Evolutionary conservation across 2,888 invertebrate species (phyloP).

Genomic region (Tetragnatha montana): DNA sequence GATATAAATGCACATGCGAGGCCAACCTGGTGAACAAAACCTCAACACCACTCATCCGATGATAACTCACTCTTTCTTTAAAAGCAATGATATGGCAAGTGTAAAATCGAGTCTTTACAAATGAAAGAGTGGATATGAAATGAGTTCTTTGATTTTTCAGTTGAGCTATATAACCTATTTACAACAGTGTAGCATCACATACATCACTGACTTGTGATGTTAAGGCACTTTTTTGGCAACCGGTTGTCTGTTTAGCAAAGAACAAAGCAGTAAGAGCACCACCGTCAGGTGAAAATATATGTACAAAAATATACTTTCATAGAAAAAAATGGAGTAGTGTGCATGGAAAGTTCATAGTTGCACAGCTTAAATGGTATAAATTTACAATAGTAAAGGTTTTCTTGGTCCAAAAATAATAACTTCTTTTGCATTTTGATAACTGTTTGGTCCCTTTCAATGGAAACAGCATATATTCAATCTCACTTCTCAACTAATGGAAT

Average conservation of each 20-base stretch:
- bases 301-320: constrained; percentile 30
- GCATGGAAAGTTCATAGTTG: not conserved
- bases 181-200: not conserved
- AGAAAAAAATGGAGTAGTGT: not conserved
- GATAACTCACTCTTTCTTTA: not conserved
- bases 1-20: constrained; percentile 44
- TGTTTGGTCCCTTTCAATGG: not conserved
- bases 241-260: constrained; percentile 6
- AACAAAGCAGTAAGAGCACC: constrained; percentile 25
- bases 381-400: not conserved
- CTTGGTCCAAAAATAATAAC: not conserved
- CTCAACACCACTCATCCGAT: not conserved
- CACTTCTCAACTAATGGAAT: not conserved
- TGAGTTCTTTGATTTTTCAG: not conserved
- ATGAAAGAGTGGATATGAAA: not conserved
- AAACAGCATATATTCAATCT: not conserved
- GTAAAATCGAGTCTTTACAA: not conserved
- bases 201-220: not conserved
- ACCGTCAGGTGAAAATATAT: constrained; percentile 10
- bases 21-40: not conserved
- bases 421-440: not conserved
- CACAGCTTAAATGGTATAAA: not conserved
- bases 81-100: not conserved
- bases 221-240: constrained; percentile 47
- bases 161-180: not conserved